Base-by-base conservation (phyloP, 1,140 invertebrate species). In the Drosophila athabasca region DNA sequence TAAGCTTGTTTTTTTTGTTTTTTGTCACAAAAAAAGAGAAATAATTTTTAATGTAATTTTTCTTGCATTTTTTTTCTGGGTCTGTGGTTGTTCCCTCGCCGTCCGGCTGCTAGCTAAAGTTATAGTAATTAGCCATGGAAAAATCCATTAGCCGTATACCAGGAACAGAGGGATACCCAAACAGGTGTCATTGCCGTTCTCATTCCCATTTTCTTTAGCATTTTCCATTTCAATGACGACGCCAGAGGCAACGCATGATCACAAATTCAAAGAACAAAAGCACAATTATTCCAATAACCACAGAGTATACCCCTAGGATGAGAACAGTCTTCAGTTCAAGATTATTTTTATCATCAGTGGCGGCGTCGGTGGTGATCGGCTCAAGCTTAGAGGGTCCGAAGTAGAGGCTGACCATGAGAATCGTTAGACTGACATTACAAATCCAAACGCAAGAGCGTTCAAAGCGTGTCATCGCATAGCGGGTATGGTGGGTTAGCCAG, bases 41-140 rank as follows among this genome's bases (percentile, higher is more conserved):
- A 75, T 76, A 71, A 85, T 78, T 82, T 84, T 87, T 87, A 85
- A 78, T 87, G 78, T 52, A 82, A 78, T 82, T 88, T 85, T 43
- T 61, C 62, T 59, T 67, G 51, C 49, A 59, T 62, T 73, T 60
- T 65, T 31, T 54, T 3, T 3, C n/a, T 60, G 35, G 44, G n/a
- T n/a, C n/a, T 65, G 43, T 31, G 35, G 53, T 52, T 74, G 50
- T 75, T 79, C 45, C 50, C n/a, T 43, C 7, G 51, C 62, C 62
- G 51, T 52, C 22, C 49, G 13, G 55, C 62, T 66, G 51, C 49
- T 31, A 31, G 73, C 62, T 66, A 31, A 76, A 87, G 84, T 78
- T 76, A 88, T 82, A 83, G 83, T 87, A 87, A 87, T 87, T 87
- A 87, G 82, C 78, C 74, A 62, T 87, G 83, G 83, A 82, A 81